Evolutionary conservation across 2,797 vertebrate species (phyloP), one percentile per base, ranked within the genome.

Genomic region (Pelodytes ibericus): DNA sequence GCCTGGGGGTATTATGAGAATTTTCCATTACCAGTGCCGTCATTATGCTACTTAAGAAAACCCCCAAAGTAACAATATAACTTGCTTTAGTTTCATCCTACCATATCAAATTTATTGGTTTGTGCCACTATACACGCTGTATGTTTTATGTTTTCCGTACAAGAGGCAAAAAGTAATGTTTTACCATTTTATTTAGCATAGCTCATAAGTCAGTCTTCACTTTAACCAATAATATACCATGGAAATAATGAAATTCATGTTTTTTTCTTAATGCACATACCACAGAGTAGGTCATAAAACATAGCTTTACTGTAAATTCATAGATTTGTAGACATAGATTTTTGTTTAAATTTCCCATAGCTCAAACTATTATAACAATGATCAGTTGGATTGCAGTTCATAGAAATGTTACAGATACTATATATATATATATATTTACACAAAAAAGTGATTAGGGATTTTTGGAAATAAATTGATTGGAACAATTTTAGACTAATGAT

Each of bases 1-100:
- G 67, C 58, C 26, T 72, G 15, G 20, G 77, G 57, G 26, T 49
- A 81, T 83, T 83, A 73, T 44, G 62, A 79, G 75, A 67, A 67
- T 68, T 70, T 84, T 75, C 60, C 27, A 3, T 33, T 44, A 72
- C 73, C 67, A 75, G 39, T 26, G 33, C 74, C 61, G 7, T n/a
- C 3, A 72, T 9, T 16, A 66, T 39, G 11, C 75, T 83, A 41
- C 44, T 44, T 7, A 29, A 25, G 4, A 85, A 80, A 80, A 71
- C 41, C 33, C 36, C 2, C 1, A 78, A 29, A 39, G 44, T 1
- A 3, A 80, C 25, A 0, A 0, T 79, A 80, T 75, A 74, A 69
- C 71, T 33, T 47, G 39, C 22, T 24, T 36, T 15, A 6, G 47
- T 72, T 80, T 84, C 16, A 66, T 77, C 82, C 80, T n/a, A 77